Percentiles rank a stretch among this genome's conserved stretches.
Conservation (phyloP, 2,888 invertebrate genomes). For the Alcis repandata region DNA sequence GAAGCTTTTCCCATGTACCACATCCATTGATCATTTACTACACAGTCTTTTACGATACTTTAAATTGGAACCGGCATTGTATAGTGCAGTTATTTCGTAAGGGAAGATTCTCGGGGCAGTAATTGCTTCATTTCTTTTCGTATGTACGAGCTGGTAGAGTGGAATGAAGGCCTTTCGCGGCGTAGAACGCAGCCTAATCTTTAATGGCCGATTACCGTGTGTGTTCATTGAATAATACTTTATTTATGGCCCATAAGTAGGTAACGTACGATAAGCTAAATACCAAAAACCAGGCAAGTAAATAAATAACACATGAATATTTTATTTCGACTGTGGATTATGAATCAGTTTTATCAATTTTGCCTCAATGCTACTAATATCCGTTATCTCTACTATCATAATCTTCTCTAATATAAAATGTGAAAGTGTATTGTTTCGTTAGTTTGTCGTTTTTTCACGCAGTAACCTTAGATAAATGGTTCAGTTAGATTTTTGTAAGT, state of each 20-base stretch:
- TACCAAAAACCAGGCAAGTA: slow-evolving; percentile 2
- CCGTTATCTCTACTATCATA: not conserved
- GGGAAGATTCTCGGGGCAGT: slow-evolving; percentile 48
- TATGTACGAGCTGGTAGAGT: slow-evolving; percentile 60
- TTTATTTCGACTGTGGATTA: not conserved
- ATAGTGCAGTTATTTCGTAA: slow-evolving; percentile 32
- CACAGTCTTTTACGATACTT: slow-evolving; percentile 29
- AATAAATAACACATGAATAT: not conserved
- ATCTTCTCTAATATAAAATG: too few species aligned
- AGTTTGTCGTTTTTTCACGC: not conserved
- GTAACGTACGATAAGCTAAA: not conserved
- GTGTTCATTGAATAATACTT: slow-evolving; percentile 17
- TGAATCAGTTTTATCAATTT: slow-evolving; percentile 7
- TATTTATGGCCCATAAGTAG: slow-evolving; percentile 10
- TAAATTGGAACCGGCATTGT: slow-evolving; percentile 45
- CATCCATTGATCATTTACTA: slow-evolving; percentile 51
- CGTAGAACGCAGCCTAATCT: slow-evolving; percentile 30
- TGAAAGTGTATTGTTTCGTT: not conserved
- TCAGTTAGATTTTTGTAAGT: too few species aligned
- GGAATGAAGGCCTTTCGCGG: slow-evolving; percentile 52
- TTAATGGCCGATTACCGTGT: slow-evolving; percentile 24
- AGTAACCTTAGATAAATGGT: not conserved
- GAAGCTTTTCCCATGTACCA: slow-evolving; percentile 47
- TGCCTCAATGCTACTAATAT: not conserved
- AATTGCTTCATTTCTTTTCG: slow-evolving; percentile 69